Evolutionary conservation across 2,113 vertebrate species (phyloP).

Genomic region (Chelonoidis abingdonii): DNA sequence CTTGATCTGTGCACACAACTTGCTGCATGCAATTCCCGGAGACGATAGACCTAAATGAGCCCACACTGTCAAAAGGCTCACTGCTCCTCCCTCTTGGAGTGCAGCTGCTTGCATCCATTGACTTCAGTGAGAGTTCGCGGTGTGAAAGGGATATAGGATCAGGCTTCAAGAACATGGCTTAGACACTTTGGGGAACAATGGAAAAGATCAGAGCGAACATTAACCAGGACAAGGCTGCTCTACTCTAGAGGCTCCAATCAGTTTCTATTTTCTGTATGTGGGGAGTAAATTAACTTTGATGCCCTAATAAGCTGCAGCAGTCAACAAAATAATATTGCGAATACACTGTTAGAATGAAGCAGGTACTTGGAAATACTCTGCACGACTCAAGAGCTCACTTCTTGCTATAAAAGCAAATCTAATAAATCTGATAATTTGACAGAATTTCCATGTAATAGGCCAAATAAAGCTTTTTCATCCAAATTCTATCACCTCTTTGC

Average conservation of each 20-base stretch:
- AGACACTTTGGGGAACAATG: neutral
- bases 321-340: neutral
- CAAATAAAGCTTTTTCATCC: neutral
- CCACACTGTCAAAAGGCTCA: neutral
- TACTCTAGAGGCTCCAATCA: neutral
- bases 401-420: neutral
- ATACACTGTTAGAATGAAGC: constrained; percentile 12
- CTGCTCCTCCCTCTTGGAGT: neutral
- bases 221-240: neutral
- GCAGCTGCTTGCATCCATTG: neutral
- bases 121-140: neutral
- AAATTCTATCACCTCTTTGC: constrained; percentile 1
- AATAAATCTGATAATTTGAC: neutral
- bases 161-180: neutral
- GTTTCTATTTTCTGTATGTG: neutral
- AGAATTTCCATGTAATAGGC: neutral
- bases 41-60: neutral
- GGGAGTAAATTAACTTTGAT: neutral
- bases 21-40: fast-evolving
- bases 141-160: neutral
- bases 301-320: neutral
- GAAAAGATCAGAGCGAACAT: neutral
- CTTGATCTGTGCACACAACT: neutral
- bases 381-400: neutral
- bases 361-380: neutral